These are phyloP conservation scores for Disparrhopalites patrizii DNA, from an alignment of 2,888 invertebrate species.

Conservation along the genomic window DNA sequence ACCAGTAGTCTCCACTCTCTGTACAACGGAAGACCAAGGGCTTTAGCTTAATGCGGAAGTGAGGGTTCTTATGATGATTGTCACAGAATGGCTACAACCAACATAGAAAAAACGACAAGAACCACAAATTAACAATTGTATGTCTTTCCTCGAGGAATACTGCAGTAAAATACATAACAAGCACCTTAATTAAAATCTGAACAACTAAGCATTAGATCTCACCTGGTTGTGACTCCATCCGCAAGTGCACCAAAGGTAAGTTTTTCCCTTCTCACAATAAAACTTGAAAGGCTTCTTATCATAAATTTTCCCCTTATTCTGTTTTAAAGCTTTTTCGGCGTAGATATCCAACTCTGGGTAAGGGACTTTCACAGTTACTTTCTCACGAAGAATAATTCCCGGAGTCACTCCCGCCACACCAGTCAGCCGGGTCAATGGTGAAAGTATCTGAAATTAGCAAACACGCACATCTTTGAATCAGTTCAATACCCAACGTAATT, in stretches of 20 bases:
- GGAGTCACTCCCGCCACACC: too few species aligned
- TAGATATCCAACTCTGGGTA: constrained; percentile 14
- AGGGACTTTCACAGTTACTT: constrained; percentile 22
- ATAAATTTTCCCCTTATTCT: constrained; percentile 73
- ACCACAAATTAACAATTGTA: neutral
- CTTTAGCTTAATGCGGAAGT: constrained; percentile 68
- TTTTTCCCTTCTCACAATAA: constrained; percentile 65
- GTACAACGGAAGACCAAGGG: constrained; percentile 80
- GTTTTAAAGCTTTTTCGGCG: constrained; percentile 50
- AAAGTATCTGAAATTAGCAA: too few species aligned
- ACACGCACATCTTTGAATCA: too few species aligned
- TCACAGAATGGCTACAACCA: constrained; percentile 81
- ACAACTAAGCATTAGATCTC: constrained; percentile 22
- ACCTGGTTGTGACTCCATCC: constrained; percentile 81
- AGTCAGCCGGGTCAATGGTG: too few species aligned
- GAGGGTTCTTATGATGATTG: constrained; percentile 76
- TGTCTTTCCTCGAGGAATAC: neutral
- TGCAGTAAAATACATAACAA: too few species aligned
- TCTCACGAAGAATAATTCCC: too few species aligned
- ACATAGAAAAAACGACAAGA: constrained; percentile 9
- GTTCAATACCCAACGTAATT: too few species aligned
- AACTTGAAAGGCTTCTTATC: constrained; percentile 87
- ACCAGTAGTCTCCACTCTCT: constrained; percentile 86
- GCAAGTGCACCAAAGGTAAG: constrained; percentile 86
- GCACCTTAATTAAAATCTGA: too few species aligned